These are phyloP conservation scores for Erebia palarica DNA, from an alignment of 2,888 invertebrate species.

Conservation along the genomic window DNA sequence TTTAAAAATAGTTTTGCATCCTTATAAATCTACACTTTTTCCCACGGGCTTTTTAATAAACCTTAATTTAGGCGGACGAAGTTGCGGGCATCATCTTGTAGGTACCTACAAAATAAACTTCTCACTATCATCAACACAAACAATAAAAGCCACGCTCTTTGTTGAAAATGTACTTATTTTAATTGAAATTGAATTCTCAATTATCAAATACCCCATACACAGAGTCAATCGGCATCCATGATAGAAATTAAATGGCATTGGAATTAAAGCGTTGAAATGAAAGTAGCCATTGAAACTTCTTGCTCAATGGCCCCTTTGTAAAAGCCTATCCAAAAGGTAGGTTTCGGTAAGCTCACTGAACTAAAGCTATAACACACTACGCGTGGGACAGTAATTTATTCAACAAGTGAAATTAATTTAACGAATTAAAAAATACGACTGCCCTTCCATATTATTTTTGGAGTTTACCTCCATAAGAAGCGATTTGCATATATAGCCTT, in stretches of 20 bases:
- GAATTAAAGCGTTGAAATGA: slow-evolving; percentile 38
- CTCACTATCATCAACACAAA: not conserved
- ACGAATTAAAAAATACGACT: no score
- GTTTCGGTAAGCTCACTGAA: not conserved
- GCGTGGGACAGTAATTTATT: no score
- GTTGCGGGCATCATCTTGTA: no score
- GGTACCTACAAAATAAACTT: not conserved
- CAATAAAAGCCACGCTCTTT: not conserved
- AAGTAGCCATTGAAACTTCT: slow-evolving; percentile 40
- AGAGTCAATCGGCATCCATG: slow-evolving; percentile 23
- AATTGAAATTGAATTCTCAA: slow-evolving; percentile 23
- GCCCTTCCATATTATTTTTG: no score
- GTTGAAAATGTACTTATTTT: slow-evolving; percentile 6
- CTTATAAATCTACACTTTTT: no score
- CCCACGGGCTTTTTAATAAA: no score
- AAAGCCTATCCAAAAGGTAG: slow-evolving; percentile 27
- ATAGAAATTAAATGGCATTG: slow-evolving; percentile 38
- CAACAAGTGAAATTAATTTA: no score
- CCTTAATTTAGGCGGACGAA: no score
- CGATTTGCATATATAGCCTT: no score
- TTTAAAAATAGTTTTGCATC: no score
- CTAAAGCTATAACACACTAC: not conserved
- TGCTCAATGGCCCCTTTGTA: slow-evolving; percentile 41
- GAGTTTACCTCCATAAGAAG: no score
- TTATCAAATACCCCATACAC: slow-evolving; percentile 28